Conservation (phyloP, 2,888 invertebrate species). For the Amphipoea lucens region DNA sequence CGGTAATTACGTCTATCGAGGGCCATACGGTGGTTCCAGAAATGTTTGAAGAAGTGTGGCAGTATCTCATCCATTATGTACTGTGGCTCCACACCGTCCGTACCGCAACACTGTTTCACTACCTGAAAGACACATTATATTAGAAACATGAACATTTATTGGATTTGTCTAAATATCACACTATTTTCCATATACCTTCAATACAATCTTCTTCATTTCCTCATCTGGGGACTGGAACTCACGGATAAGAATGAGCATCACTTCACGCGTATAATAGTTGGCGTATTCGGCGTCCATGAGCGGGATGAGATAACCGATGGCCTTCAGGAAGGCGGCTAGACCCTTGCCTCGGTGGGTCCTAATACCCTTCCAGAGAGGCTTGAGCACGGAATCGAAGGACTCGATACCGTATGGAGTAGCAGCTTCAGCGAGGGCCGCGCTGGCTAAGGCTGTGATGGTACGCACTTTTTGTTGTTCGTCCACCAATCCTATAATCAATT, state of each 20-base stretch:
- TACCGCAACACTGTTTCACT: slow-evolving; percentile 99
- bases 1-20: slow-evolving; percentile 99
- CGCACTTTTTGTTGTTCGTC: slow-evolving; percentile 99
- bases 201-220: slow-evolving; percentile 99
- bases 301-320: slow-evolving; percentile 99
- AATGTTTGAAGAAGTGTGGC: slow-evolving; percentile 99
- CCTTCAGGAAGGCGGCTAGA: slow-evolving; percentile 99
- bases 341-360: slow-evolving; percentile 97
- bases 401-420: slow-evolving; percentile 99
- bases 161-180: background rate
- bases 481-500: slow-evolving; percentile 92
- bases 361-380: slow-evolving; percentile 99
- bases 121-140: slow-evolving; percentile 90
- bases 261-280: slow-evolving; percentile 99
- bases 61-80: slow-evolving; percentile 99
- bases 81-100: slow-evolving; percentile 99
- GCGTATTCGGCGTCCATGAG: slow-evolving; percentile 99
- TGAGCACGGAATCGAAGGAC: slow-evolving; percentile 99
- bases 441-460: slow-evolving; percentile 99
- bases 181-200: slow-evolving; percentile 92
- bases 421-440: slow-evolving; percentile 99
- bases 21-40: slow-evolving; percentile 99
- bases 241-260: slow-evolving; percentile 98
- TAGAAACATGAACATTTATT: background rate
- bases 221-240: slow-evolving; percentile 99